These are phyloP conservation scores for Ptilonorhynchus violaceus DNA, from an alignment of 2,113 vertebrate species.

Conservation along the genomic window DNA sequence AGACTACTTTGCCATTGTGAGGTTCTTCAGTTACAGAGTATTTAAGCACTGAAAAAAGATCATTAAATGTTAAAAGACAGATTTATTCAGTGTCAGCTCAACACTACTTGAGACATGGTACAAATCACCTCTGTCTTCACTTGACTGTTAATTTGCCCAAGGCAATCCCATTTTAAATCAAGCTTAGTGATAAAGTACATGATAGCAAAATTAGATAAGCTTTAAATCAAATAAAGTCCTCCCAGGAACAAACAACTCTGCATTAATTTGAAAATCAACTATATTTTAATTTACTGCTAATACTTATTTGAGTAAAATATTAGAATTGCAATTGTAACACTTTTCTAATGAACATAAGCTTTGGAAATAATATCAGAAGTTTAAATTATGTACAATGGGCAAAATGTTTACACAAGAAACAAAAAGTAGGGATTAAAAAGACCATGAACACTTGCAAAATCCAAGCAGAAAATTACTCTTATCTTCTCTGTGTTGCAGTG, in stretches of 20 bases:
- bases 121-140: slow-evolving; percentile 34
- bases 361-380: background rate
- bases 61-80: slow-evolving; percentile 29
- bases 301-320: background rate
- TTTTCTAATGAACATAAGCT: background rate
- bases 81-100: slow-evolving; percentile 49
- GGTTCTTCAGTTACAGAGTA: background rate
- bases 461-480: background rate
- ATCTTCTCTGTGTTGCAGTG: background rate
- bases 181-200: slow-evolving; percentile 17
- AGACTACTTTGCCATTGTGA: background rate
- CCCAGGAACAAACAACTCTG: background rate
- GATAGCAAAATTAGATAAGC: background rate
- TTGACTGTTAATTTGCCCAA: slow-evolving; percentile 39
- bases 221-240: slow-evolving; percentile 1
- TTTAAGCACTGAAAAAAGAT: slow-evolving; percentile 2
- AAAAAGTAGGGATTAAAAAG: background rate
- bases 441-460: background rate
- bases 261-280: background rate
- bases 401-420: background rate
- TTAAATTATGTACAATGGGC: background rate
- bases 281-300: background rate
- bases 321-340: background rate
- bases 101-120: background rate
- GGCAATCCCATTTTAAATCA: slow-evolving; percentile 28